phyloP scores from a whole-genome alignment of 2,113 vertebrate genomes.

The Excalfactoria chinensis region DNA sequence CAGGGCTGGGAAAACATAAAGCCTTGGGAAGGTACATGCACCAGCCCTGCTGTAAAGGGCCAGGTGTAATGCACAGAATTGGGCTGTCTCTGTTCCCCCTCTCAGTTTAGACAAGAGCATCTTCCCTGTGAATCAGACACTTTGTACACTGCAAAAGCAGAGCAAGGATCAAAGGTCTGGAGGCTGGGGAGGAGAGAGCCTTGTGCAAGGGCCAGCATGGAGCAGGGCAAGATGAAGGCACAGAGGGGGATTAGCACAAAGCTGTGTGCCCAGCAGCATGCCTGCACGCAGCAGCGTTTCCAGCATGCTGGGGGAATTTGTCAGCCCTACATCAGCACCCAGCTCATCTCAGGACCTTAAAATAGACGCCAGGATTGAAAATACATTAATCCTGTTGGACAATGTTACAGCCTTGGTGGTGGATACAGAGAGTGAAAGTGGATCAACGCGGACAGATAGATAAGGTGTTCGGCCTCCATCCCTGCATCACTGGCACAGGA shows the following conservation, averaged over 20 bases:
- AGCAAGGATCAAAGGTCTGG: background rate
- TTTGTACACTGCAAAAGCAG: background rate
- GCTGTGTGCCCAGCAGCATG: background rate
- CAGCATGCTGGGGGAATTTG: background rate
- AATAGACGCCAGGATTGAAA: background rate
- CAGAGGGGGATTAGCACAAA: background rate
- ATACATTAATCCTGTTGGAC: background rate
- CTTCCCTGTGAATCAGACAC: background rate
- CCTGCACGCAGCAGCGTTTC: rapidly evolving
- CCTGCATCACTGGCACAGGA: background rate
- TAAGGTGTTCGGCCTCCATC: background rate
- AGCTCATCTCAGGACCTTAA: background rate
- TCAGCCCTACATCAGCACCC: background rate
- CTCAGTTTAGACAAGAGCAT: too few species aligned
- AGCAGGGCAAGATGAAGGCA: background rate
- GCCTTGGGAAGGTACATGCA: too few species aligned
- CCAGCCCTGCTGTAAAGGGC: background rate
- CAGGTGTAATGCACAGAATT: too few species aligned
- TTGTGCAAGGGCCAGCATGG: too few species aligned
- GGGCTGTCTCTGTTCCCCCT: too few species aligned
- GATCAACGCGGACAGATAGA: background rate
- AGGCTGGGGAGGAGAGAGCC: background rate
- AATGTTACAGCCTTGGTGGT: background rate
- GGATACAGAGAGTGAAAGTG: background rate
- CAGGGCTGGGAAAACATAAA: background rate